Base-by-base conservation (phyloP, 2,797 vertebrate genomes). In the Tachyglossus aculeatus region DNA sequence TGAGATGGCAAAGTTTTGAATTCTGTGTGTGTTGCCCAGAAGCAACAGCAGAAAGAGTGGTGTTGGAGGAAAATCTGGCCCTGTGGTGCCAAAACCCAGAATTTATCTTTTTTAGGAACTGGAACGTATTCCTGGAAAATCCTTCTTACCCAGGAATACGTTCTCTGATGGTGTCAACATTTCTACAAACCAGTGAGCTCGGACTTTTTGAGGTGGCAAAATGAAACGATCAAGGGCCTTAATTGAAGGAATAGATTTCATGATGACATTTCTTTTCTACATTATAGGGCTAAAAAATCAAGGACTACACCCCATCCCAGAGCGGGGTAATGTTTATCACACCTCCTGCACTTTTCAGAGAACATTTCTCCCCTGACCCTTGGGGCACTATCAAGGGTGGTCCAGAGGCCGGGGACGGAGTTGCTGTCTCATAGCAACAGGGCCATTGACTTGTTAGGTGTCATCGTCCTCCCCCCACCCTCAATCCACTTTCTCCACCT, bases 1-100 rank as follows among this genome's bases (percentile, higher is more conserved):
- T 48, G 69, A 78, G 69, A 59, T 63, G 86, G 50, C 43, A 39
- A 45, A 80, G 47, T 59, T 77, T 67, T 62, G 8, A 33, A 68
- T 76, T 77, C 37, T 78, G 52, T 74, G 38, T 62, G 29, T 50
- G 51, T n/a, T 32, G 37, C 32, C 31, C 38, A 83, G 47, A 67
- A 85, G 66, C 5, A 58, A 51, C 43, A 77, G 32, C 33, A 74
- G 66, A 53, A 22, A 52, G 85, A 75, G 61, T 60, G 9, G 24
- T 31, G 71, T 44, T 51, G 29, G 33, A 60, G 50, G 6, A 53
- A 77, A 76, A 60, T 68, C 33, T 80, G 53, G 57, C 55, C 36
- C 68, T 78, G 32, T 83, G 71, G 33, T 77, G n/a, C n/a, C 61
- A 74, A 12, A 18, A 81, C 82, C 67, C 50, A 58, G 76, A 72